Evolutionary conservation across 1,140 invertebrate species (phyloP), one percentile per base, ranked within the genome.

Genomic region (Holotrichia oblita): DNA sequence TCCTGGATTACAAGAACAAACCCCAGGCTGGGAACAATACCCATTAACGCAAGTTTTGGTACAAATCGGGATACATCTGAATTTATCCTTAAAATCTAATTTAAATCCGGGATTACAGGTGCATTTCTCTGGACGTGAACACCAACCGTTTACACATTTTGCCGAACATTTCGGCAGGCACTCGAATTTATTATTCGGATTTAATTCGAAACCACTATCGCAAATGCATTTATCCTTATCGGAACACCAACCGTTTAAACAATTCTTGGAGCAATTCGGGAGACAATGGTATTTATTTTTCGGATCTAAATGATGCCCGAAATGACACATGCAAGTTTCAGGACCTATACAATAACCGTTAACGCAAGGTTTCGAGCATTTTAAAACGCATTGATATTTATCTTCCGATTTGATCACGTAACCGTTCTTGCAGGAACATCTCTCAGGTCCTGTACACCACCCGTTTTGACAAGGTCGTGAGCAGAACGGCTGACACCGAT

Each of bases 191-290:
- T 73, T 20, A 1, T 76, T 59, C 17, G 24, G 10, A 74, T 80
- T 55, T 3, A 20, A 14, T 40, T 44, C 6, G 77, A 89, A 83
- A 22, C 79, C 80, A 10, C 48, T 22, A 40, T 80, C 87, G 80
- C 91, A 92, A 40, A 88, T 86, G 82, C 91, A 92, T 73, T 89
- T 87, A 82, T 91, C 88, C 3, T 90, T 90, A 0, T 86, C 87
- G 4, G 88, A 87, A 81, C 91, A 92, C 34, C 86, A 85, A 2
- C 90, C 90, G 79, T 91, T 90, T 22, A 84, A 86, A 80, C 88
- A 89, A 8, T 85, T 87, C 7, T 84, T 83, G 0, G 40, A 44
- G 79, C 88, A 89, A 40, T 83, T 44, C 0, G 88, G 85, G 2
- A 87, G 2, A 61, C 88, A 89, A 77, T 78, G 84, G 9, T 64